Evolutionary conservation across 1,140 invertebrate species (phyloP).

Genomic region (Drosophila ficusphila): DNA sequence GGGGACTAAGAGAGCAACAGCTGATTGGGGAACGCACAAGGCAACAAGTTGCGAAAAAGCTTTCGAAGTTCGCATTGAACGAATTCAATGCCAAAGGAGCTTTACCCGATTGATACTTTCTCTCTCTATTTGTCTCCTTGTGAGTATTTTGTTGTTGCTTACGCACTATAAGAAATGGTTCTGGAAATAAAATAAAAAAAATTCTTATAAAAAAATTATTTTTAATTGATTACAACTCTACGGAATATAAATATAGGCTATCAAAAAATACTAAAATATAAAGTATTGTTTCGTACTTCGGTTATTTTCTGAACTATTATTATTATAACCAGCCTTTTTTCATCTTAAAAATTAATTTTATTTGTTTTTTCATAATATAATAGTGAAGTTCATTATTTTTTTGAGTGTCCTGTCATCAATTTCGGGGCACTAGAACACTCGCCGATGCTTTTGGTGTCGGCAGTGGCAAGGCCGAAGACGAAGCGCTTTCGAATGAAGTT

Average conservation of each 20-base stretch:
- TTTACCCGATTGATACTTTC: slow-evolving; percentile 23
- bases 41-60: slow-evolving; percentile 82
- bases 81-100: slow-evolving; percentile 69
- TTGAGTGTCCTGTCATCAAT: slow-evolving; percentile 25
- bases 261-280: no score
- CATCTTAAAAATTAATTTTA: neutral
- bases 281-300: no score
- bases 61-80: slow-evolving; percentile 65
- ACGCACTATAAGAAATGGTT: neutral
- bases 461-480: slow-evolving; percentile 49
- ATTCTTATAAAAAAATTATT: neutral
- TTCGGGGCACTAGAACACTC: slow-evolving; percentile 55
- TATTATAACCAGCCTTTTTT: no score
- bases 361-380: neutral
- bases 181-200: no score
- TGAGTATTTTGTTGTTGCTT: neutral
- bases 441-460: slow-evolving; percentile 27
- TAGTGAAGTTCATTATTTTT: neutral
- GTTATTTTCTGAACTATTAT: no score
- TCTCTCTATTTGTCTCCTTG: neutral
- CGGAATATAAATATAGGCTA: no score
- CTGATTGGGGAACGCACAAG: slow-evolving; percentile 57
- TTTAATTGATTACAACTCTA: no score
- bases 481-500: slow-evolving; percentile 58
- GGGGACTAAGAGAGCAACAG: slow-evolving; percentile 55